Base-by-base conservation (phyloP, 1,140 invertebrate species). In the Caenorhabditis tropicalis region DNA sequence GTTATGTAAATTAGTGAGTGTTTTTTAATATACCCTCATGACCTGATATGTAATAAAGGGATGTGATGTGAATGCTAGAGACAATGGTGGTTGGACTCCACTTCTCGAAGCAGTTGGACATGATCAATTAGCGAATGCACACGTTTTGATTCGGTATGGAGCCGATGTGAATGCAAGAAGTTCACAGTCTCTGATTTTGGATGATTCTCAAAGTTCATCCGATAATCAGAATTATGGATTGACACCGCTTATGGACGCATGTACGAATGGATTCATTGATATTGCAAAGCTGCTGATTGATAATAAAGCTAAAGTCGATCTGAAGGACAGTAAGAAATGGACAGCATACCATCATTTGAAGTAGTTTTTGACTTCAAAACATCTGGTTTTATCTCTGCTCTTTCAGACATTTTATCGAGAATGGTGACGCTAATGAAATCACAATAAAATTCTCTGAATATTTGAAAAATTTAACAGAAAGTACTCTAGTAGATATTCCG, bases 81-180 rank as follows among this genome's bases (percentile, higher is more conserved):
- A 82, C 39, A 4, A 60, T 24, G 81, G 81, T 43, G 81, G 81
- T 0, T 82, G 81, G 81, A 82, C 81, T 24, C 81, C 81, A 5
- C 53, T 82, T n/a, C 19, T 21, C 1, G 81, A 82, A 82, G 81
- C 81, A 21, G 53, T 82, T 36, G 60, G 16, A 15, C 33, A 53
- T 19, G 16, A 43, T 31, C 51, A 60, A 39, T n/a, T 21, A 3
- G 53, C 7, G 21, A 82, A 82, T 27, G 81, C 53, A 3, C 53
- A 19, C 4, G 53, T 58, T n/a, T 46, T 82, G 27, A 24, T 82
- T 29, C 31, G 60, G 16, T 56, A 60, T 43, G 53, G 53, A 29
- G 81, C 81, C 1, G 81, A 82, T 39, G 81, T 82, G 29, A 82
- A 82, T 46, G 33, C 33, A 2, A 36, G 53, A 46, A 60, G 53